These are phyloP conservation scores for Cheilosia vernalis DNA, from an alignment of 2,888 invertebrate genomes.

Conservation along the genomic window DNA sequence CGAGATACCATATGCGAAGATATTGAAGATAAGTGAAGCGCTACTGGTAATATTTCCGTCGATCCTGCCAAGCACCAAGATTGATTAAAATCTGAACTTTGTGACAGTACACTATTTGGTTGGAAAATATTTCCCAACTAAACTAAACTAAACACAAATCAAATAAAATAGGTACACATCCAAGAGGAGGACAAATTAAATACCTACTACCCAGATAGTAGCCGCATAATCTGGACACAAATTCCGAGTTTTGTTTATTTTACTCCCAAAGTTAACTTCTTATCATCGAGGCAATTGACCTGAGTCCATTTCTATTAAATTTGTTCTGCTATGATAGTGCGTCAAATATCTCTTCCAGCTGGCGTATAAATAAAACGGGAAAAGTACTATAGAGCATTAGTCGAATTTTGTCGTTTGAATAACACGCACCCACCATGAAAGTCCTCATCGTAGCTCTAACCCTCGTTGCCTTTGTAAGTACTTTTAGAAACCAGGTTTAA, in stretches of 20 bases:
- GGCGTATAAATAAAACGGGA: constrained; percentile 29
- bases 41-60: too few species aligned
- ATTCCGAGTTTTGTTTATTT: constrained; percentile 7
- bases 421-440: constrained; percentile 30
- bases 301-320: background rate
- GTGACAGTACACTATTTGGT: too few species aligned
- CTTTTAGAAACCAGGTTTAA: too few species aligned
- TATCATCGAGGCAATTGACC: constrained; percentile 26
- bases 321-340: constrained; percentile 21
- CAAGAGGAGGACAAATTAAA: too few species aligned
- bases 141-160: too few species aligned
- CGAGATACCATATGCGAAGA: too few species aligned
- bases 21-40: too few species aligned
- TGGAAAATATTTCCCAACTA: too few species aligned
- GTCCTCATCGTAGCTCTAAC: constrained; percentile 25
- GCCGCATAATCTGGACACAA: background rate
- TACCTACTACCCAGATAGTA: too few species aligned
- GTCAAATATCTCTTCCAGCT: background rate
- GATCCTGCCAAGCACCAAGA: too few species aligned
- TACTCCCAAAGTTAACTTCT: constrained; percentile 1
- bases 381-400: constrained; percentile 5
- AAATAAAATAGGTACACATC: too few species aligned
- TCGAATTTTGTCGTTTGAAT: constrained; percentile 20
- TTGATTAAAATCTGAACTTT: too few species aligned
- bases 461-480: constrained; percentile 38